Evolutionary conservation across 2,797 vertebrate genomes (phyloP).

Genomic region (Premnoplex brunnescens): DNA sequence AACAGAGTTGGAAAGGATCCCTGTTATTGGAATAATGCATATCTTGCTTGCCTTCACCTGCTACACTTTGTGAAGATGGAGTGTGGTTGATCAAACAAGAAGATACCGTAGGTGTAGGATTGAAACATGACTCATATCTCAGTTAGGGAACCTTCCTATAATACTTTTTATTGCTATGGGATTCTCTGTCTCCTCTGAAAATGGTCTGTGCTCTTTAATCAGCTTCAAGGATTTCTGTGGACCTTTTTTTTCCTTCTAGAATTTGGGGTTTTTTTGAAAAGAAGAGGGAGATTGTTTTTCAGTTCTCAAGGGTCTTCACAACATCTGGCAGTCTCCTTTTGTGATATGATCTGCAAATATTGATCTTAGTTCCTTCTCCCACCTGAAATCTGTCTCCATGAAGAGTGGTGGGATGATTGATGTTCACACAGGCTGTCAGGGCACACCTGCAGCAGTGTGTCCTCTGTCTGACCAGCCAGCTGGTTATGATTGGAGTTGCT

Average conservation of each 20-base stretch:
- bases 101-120: not conserved
- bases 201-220: not conserved
- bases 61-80: not conserved
- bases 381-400: not conserved
- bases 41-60: not conserved
- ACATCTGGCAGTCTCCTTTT: not conserved
- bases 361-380: not conserved
- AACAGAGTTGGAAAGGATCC: not conserved
- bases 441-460: not conserved
- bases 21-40: not conserved
- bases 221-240: not conserved
- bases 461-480: not conserved
- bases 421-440: not conserved
- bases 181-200: not conserved
- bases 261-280: not conserved
- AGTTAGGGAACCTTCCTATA: not conserved
- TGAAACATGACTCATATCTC: rapidly evolving
- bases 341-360: not conserved
- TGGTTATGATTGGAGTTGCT: not conserved
- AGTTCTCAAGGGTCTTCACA: not conserved
- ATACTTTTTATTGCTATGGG: not conserved
- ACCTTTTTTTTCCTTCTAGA: not conserved
- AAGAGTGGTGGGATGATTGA: not conserved
- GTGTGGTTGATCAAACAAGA: not conserved
- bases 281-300: not conserved